Conservation (phyloP, 2,888 invertebrate genomes). For the Lepetodrilus schrolli region DNA sequence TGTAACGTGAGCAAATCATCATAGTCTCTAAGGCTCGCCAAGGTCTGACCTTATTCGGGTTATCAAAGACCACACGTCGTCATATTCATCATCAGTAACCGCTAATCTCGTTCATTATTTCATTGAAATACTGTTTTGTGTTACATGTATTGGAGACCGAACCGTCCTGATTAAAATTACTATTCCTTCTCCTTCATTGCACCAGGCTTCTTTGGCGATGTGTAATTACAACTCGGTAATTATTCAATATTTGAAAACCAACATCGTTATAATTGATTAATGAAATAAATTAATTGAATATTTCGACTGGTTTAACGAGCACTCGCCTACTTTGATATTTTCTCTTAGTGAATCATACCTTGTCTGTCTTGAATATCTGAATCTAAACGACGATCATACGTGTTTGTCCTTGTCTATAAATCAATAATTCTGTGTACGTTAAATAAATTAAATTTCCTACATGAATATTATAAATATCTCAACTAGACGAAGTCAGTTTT, state of each 20-base stretch:
- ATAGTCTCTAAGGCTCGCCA: neutral
- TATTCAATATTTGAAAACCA: slow-evolving; percentile 16
- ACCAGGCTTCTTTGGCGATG: neutral
- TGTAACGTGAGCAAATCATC: neutral
- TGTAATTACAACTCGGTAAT: slow-evolving; percentile 5
- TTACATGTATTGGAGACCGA: neutral
- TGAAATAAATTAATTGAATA: slow-evolving; percentile 14
- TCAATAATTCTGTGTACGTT: neutral
- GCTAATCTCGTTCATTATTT: neutral
- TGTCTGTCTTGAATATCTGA: no score
- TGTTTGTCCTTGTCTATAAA: neutral
- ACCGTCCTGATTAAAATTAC: neutral
- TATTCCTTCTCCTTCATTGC: neutral
- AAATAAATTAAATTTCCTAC: no score
- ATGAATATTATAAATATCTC: no score
- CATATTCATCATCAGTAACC: neutral
- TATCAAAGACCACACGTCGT: neutral
- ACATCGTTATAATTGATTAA: slow-evolving; percentile 11
- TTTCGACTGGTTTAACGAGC: slow-evolving; percentile 12
- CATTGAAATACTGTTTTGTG: neutral
- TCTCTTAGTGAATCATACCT: neutral
- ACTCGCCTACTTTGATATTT: neutral
- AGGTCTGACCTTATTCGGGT: neutral
- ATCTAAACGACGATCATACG: no score
- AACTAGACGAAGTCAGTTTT: no score